Evolutionary conservation across 1,140 invertebrate genomes (phyloP).

Genomic region (Dufourea novaeangliae): DNA sequence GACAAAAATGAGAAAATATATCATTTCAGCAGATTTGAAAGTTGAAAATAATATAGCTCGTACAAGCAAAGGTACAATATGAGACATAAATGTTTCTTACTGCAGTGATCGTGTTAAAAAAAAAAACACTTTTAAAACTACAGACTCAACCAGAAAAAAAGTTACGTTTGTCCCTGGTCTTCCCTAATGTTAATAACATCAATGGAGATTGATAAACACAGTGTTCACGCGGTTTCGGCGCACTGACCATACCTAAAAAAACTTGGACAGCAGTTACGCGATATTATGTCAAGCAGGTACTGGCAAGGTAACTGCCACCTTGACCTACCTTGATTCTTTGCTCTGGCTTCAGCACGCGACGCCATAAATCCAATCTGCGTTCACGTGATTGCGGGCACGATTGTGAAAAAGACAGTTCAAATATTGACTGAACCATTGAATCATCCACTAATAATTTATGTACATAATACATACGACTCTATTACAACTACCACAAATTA

Average conservation of each 20-base stretch:
- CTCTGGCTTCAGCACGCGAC: conserved; percentile 73
- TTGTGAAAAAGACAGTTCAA: conserved; percentile 11
- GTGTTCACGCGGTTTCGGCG: neutral
- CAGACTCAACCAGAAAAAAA: too few species aligned
- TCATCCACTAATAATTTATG: neutral
- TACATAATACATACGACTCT: neutral
- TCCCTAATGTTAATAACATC: too few species aligned
- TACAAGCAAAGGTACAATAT: too few species aligned
- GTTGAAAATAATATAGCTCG: too few species aligned
- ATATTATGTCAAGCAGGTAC: conserved; percentile 66
- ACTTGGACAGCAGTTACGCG: conserved; percentile 46
- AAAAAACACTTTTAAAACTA: too few species aligned
- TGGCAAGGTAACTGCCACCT: conserved; percentile 73
- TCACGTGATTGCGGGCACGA: neutral
- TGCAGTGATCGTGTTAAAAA: too few species aligned
- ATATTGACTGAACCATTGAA: neutral
- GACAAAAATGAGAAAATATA: too few species aligned
- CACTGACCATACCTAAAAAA: conserved; percentile 34
- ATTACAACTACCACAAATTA: too few species aligned
- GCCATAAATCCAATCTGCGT: conserved; percentile 62
- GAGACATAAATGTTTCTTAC: too few species aligned
- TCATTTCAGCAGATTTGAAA: too few species aligned
- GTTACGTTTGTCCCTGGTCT: too few species aligned
- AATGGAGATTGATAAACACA: too few species aligned
- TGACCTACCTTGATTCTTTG: conserved; percentile 74